Base-by-base conservation (phyloP, 1,140 invertebrate genomes). In the Prorops nasuta region DNA sequence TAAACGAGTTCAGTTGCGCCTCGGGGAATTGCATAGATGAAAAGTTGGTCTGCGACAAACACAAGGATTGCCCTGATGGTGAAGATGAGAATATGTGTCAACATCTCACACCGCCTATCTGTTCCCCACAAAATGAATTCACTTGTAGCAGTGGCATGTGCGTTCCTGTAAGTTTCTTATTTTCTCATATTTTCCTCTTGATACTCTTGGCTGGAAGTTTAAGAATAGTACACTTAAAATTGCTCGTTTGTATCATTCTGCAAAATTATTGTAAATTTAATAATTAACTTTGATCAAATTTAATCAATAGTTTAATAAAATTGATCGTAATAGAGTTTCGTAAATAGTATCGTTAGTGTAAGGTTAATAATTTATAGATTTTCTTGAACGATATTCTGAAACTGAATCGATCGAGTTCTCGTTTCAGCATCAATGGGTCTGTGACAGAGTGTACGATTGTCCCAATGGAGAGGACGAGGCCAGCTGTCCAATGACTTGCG, bases 391-490 rank as follows among this genome's bases (percentile, higher is more conserved):
- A n/a, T n/a, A n/a, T n/a, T n/a, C n/a, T n/a, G n/a, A n/a, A n/a
- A n/a, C n/a, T n/a, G n/a, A n/a, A n/a, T n/a, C n/a, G n/a, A n/a
- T 45, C 44, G 10, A 48, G 39, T 38, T 21, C 20, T 44, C 36
- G 54, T 49, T 51, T 35, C 60, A 89, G 85, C 82, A 83, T 74
- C 83, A 81, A 1, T 92, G 91, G 88, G 82, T 90, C 0, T 96
- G 92, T 67, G 91, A 96, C 68, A 89, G 89, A 7, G 83, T 86
- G 18, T 81, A 85, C 1, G 93, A 96, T 64, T 97, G 93, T 69
- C 80, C 82, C 0, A 84, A 89, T 34, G 85, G 86, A 3, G 91
- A 93, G 63, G 93, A 96, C 71, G 92, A 96, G 73, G 70, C 78
- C 12, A 82, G 84, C 24, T 91, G 89, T 56, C 78, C 83, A 54